Evolutionary conservation across 1,140 invertebrate species (phyloP), one percentile per base, ranked within the genome.

Genomic region (Pseudomyrmex cubaensis): DNA sequence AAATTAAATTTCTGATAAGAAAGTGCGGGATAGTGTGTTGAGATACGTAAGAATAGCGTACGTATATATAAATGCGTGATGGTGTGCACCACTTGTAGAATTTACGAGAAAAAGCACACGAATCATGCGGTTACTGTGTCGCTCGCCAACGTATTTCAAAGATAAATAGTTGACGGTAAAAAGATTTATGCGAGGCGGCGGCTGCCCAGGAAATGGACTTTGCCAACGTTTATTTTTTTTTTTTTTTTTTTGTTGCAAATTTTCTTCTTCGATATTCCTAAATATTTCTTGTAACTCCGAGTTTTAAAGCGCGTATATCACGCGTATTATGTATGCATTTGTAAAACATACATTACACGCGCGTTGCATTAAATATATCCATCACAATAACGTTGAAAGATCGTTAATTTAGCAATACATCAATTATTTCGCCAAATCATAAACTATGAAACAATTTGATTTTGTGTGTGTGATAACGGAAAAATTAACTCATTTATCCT

Each of bases 141-240:
- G 54, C 66, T 59, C n/a, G 66, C 66, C 44, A 25, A 50, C 54
- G 52, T 72, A 72, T 80, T 80, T 80, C n/a, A 59, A 80, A 80
- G 64, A 72, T 80, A 80, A 80, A 80, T 80, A 80, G 76, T 80
- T 80, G 76, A 57, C 54, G 25, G n/a, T 35, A 20, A 44, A 52
- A 70, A 70, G 76, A 80, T 80, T 72, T 80, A 80, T 80, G 54
- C 44, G 12, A 59, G 54, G 54, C 54, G 15, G n/a, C 54, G 67
- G 17, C 63, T 20, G 54, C 20, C 22, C 76, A 72, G 76, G 76
- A 80, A 80, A 80, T 80, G 66, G 54, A 80, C 76, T 70, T 80
- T n/a, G 44, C 56, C 76, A 22, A 20, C 46, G 12, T 12, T 22
- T 20, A 20, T 20, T 20, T 20, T 0, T 72, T 50, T 80, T 0